Percentiles rank a stretch among this genome's conserved stretches.
phyloP scores from a whole-genome alignment of 2,797 vertebrate genomes.

The Borostomias antarcticus region DNA sequence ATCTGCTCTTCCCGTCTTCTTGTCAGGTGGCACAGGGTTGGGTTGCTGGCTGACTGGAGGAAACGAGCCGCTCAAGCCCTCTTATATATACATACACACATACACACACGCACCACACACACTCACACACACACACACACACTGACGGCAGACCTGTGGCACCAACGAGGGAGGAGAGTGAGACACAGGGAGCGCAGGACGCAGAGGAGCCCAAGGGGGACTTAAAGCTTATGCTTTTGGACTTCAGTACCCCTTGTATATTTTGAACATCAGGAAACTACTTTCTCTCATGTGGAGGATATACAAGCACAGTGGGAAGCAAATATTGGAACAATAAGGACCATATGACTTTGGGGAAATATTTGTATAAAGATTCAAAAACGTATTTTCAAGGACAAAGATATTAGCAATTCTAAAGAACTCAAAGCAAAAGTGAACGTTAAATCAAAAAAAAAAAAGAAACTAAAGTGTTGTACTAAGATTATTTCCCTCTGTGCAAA shows the following conservation, averaged over 20 bases:
- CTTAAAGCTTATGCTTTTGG: slow-evolving; percentile 65
- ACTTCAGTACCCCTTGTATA: slow-evolving; percentile 60
- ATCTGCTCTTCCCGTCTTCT: slow-evolving; percentile 6
- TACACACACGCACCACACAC: slow-evolving; percentile 21
- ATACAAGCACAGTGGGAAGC: slow-evolving; percentile 50
- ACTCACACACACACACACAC: slow-evolving; percentile 18
- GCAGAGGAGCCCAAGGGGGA: slow-evolving; percentile 55
- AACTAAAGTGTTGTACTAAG: slow-evolving; percentile 58
- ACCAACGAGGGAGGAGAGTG: slow-evolving; percentile 27
- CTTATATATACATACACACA: slow-evolving; percentile 34
- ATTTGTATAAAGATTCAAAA: slow-evolving; percentile 62
- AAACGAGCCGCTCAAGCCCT: slow-evolving; percentile 46
- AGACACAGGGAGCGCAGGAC: slow-evolving; percentile 44
- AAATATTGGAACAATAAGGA: slow-evolving; percentile 51
- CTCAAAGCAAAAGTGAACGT: slow-evolving; percentile 56
- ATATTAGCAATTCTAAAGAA: slow-evolving; percentile 62
- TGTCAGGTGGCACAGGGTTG: slow-evolving; percentile 57
- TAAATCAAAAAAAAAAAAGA: slow-evolving; percentile 54
- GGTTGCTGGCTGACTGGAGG: slow-evolving; percentile 59
- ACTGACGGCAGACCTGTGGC: slow-evolving; percentile 42
- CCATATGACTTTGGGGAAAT: slow-evolving; percentile 46
- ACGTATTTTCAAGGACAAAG: slow-evolving; percentile 53
- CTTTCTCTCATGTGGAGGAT: slow-evolving; percentile 47
- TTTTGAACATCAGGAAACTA: slow-evolving; percentile 53
- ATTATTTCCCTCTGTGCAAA: slow-evolving; percentile 68